Base-by-base conservation (phyloP, 30 jellyfish, hydroid and myxozoan species). In the Pelagia noctiluca region DNA sequence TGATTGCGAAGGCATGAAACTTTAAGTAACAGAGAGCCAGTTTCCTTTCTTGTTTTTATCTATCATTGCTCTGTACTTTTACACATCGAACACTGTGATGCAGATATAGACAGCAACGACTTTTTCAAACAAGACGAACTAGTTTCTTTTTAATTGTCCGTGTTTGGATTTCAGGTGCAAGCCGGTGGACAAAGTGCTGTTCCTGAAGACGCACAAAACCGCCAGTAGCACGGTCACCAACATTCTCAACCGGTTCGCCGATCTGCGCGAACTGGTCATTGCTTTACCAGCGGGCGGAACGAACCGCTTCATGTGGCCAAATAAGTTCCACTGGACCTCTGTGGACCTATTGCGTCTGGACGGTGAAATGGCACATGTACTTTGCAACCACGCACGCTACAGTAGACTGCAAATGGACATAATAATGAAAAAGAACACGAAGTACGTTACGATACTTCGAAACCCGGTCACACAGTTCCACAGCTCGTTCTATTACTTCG, bases 151-250 rank as follows among this genome's bases (percentile, higher is more conserved):
- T 11, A 13, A 7, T 57, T 50, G 24, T 35, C 0, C 36, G 47
- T 28, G 8, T 5, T 75, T 38, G 37, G 31, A 1, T 77, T 65
- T 0, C 60, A 87, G 97, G 18, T 93, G 99, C 93, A 71, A 53
- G 16, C 97, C 97, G 29, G 89, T 38, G 29, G 74, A 79, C 10
- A 77, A 71, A 36, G 48, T 93, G 18, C 86, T 84, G 37, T 93
- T 93, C 57, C 8, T 93, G 22, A 93, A 93, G 52, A 93, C 99
- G 7, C 99, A 93, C 88, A 93, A 93, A 63, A 93, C 99, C 0
- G 99, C 95, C 4, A 83, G 99, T 88, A 93, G 97, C 46, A 93
- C 99, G 4, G 84, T 93, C 63, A 87, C 99, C 34, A 93, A 93
- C 81, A 93, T 93, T 24, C 95, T 93, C 66, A 93, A 93, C 81